Base-by-base conservation (phyloP, 2,888 invertebrate genomes). In the Drosophila borealis region DNA sequence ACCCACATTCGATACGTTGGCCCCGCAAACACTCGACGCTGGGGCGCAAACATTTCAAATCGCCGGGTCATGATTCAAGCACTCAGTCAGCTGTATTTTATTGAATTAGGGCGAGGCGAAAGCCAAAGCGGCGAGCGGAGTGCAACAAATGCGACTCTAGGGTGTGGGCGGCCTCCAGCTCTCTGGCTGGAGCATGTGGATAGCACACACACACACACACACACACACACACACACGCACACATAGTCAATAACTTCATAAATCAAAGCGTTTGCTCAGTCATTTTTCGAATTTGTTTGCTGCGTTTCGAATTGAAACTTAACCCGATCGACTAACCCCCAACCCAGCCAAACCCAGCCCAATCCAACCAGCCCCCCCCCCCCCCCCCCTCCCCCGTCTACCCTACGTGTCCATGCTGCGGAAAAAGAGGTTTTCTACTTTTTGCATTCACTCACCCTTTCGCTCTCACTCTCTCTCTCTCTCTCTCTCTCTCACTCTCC, bases 191-290 rank as follows among this genome's bases (percentile, higher is more conserved):
- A 36, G 55, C 37, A 37, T 72, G 56, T 63, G 60, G 13, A 54
- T 72, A 61, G 48, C 68, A 39, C 9, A 33, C 10, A 8, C 44
- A 44, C 46, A 49, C 57, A 33, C 48, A 36, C 48, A 49, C 44
- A 19, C 41, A 21, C 57, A 25, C 55, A 45, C 37, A 29, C 45
- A 21, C 60, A 51, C 63, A 48, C 67, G 13, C 39, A 41, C 21
- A 60, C 34, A 53, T 29, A 80, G 62, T 74, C 73, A 70, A 89
- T 87, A 89, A 89, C 84, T 84, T 84, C 87, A 84, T 84, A 89
- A 84, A 83, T 83, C 83, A 83, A 83, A 86, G 89, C 81, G 89
- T 84, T 89, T 87, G 87, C 89, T 83, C 89, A 83, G 89, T 82
- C 87, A 87, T 87, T 84, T 82, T 84, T 75, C 74, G 89, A 83